Evolutionary conservation across 2,113 vertebrate genomes (phyloP).

Genomic region (Procavia capensis): DNA sequence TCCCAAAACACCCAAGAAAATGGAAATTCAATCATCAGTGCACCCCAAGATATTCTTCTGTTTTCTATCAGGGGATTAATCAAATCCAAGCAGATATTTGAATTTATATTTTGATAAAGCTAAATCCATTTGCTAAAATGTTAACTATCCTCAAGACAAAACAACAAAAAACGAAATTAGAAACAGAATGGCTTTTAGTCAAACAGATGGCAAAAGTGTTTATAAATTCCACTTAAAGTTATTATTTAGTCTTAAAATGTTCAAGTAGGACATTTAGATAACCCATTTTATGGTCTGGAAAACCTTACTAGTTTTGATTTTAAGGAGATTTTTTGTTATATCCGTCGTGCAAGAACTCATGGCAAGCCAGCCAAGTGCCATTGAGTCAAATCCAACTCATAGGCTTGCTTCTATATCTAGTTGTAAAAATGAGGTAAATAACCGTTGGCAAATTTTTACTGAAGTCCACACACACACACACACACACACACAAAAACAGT

Average conservation of each 20-base stretch:
- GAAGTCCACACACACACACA: background rate
- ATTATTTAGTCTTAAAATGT: constrained; percentile 17
- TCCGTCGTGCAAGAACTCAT: background rate
- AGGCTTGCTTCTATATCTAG: background rate
- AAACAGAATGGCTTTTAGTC: constrained; percentile 22
- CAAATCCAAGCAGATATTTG: constrained; percentile 30
- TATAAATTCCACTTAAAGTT: background rate
- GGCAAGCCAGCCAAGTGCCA: too few species aligned
- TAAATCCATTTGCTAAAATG: background rate
- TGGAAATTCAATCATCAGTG: background rate
- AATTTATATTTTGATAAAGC: constrained; percentile 34
- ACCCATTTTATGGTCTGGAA: background rate
- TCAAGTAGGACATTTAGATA: constrained; percentile 29
- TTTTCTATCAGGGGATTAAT: constrained; percentile 14
- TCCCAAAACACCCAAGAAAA: background rate
- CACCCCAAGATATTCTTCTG: background rate
- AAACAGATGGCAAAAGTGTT: constrained; percentile 57
- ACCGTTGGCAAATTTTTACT: constrained; percentile 21
- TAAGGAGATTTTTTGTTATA: constrained; percentile 27
- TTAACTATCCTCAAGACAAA: constrained; percentile 43
- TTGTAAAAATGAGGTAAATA: background rate
- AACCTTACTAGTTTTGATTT: constrained; percentile 14
- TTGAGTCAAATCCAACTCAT: too few species aligned
- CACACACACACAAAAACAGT: too few species aligned
- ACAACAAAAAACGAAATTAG: constrained; percentile 14